Percentiles rank a stretch among this genome's conserved stretches.
phyloP scores from a whole-genome alignment of 2,113 vertebrate species.

The Meleagris gallopavo region DNA sequence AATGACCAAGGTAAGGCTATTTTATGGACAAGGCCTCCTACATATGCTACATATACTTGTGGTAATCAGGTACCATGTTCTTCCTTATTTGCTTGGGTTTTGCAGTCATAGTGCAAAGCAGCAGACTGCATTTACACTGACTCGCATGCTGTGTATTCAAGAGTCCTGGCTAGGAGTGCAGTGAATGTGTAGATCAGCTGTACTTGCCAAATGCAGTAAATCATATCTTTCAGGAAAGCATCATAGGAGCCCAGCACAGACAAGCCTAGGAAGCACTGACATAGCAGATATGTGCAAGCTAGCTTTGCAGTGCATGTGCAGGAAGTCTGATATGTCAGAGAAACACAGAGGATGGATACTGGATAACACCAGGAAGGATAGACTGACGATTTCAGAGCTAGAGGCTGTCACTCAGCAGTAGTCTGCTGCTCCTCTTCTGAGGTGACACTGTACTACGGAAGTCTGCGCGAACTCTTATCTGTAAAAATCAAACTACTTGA shows the following conservation, averaged over 20 bases:
- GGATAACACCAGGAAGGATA: neutral
- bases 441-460: neutral
- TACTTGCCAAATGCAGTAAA: neutral
- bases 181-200: neutral
- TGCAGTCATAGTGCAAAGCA: neutral
- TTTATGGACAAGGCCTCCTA: neutral
- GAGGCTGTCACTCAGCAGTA: conserved; percentile 4
- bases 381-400: neutral
- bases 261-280: neutral
- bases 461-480: neutral
- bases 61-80: neutral
- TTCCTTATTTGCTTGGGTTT: neutral
- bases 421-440: neutral
- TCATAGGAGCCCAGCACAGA: rapidly evolving
- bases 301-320: neutral
- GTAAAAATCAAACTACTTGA: neutral
- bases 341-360: neutral
- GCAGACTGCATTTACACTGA: neutral
- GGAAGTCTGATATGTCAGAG: neutral
- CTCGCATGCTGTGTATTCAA: neutral
- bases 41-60: rapidly evolving
- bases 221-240: neutral
- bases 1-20: neutral
- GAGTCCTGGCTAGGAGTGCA: neutral
- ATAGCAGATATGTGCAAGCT: rapidly evolving